Base-by-base conservation (phyloP, 2,113 vertebrate genomes). In the Eptesicus fuscus region DNA sequence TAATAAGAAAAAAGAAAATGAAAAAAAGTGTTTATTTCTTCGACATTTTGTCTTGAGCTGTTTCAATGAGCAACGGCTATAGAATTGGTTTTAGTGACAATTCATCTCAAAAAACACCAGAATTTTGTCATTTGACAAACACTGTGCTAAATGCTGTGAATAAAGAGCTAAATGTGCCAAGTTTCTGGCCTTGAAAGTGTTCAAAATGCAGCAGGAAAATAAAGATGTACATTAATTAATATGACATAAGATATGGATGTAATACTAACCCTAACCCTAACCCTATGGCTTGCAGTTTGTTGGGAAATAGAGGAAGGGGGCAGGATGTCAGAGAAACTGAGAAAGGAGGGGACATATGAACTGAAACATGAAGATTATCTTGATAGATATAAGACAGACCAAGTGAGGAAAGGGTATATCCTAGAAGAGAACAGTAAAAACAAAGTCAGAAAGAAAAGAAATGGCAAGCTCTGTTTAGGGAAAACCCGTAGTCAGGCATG, bases 41-140 rank as follows among this genome's bases (percentile, higher is more conserved):
- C 11, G n/a, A 18, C 12, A 32, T 80, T 90, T 89, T 80, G 18
- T 53, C 44, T 79, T 86, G 25, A 83, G 32, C 44, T 74, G n/a
- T 77, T 79, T 90, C 71, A 56, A 25, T 91, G 44, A 95, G 32
- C 30, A 49, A 84, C 44, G 9, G 37, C 16, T 42, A 56, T 8
- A 40, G 73, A 82, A 40, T 83, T n/a, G 59, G 63, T 74, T 51
- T 93, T 32, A 69, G 67, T 53, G 67, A 82, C 22, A 63, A 78
- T 61, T 92, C 73, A 92, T 80, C 40, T 90, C 84, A 92, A 90
- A 8, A 77, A 95, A 93, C 14, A 44, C 56, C 30, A 23, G 37
- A 42, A 51, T 22, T 88, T 17, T 88, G 23, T 89, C 86, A 77
- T 56, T 11, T 78, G 37, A 35, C 30, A 56, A 85, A 25, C 63